A percentile compares a stretch with the other conserved stretches of the same genome.
These are phyloP conservation scores for Salvelinus alpinus DNA, from an alignment of 2,113 vertebrate genomes.

Conservation along the genomic window DNA sequence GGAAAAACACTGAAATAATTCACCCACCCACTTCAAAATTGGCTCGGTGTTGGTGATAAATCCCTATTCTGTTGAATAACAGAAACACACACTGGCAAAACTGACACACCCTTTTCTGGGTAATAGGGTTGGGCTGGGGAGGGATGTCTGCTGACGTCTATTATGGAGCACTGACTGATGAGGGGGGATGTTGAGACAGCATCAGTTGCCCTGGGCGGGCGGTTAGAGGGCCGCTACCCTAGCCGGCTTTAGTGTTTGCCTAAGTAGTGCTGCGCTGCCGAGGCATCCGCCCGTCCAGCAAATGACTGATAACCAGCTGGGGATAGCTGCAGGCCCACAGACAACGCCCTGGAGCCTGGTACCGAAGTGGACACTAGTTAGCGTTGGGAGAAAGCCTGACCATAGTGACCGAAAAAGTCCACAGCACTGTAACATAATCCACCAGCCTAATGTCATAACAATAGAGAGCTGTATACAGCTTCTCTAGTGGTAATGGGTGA, in stretches of 20 bases:
- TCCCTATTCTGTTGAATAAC: not conserved
- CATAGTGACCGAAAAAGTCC: not conserved
- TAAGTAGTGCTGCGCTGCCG: slow-evolving; percentile 7
- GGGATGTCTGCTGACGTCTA: slow-evolving; percentile 8
- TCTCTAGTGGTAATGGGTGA: too few species aligned
- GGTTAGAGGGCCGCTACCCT: slow-evolving; percentile 2
- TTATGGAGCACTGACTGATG: slow-evolving; percentile 2
- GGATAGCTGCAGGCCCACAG: not conserved
- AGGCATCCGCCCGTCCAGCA: slow-evolving; percentile 5
- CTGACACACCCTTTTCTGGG: slow-evolving; percentile 42
- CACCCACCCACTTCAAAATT: not conserved
- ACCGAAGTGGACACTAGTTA: not conserved
- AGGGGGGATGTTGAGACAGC: slow-evolving; percentile 14
- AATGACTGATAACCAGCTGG: slow-evolving; percentile 1
- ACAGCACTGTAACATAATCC: too few species aligned
- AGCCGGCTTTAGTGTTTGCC: slow-evolving; percentile 41
- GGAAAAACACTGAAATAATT: not conserved
- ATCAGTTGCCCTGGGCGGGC: not conserved
- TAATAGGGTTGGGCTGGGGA: slow-evolving; percentile 12
- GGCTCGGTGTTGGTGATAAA: not conserved
- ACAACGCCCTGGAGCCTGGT: not conserved
- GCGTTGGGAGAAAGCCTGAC: not conserved
- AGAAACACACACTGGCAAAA: too few species aligned
- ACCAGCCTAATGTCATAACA: too few species aligned
- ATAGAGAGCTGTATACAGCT: too few species aligned